Evolutionary conservation across 1,140 invertebrate genomes (phyloP).

Genomic region (Drosophila pallidifrons): DNA sequence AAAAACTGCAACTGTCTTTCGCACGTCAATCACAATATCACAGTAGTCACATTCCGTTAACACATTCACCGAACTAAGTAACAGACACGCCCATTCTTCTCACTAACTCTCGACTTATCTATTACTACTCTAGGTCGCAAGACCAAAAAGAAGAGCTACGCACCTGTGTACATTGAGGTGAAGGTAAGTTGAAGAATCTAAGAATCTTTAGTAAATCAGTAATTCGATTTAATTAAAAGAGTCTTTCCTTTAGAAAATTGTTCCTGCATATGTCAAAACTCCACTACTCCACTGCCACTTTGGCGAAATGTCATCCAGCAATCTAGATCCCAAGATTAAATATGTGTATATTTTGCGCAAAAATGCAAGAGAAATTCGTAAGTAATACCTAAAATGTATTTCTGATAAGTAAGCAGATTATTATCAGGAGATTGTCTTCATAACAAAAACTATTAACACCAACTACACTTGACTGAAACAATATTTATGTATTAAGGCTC

Average conservation of each 20-base stretch:
- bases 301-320: conserved; percentile 86
- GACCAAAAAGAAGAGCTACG: conserved; percentile 62
- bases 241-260: conserved; percentile 70
- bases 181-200: conserved; percentile 60
- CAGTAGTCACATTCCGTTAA: conserved; percentile 55
- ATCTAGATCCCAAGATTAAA: conserved; percentile 85
- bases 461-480: neutral
- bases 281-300: conserved; percentile 89
- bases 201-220: neutral
- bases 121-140: conserved; percentile 44
- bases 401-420: neutral
- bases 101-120: conserved; percentile 49
- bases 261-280: conserved; percentile 86
- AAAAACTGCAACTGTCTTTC: conserved; percentile 39
- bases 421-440: no score
- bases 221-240: neutral
- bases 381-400: conserved; percentile 39
- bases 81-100: conserved; percentile 17
- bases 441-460: no score
- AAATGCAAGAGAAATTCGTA: conserved; percentile 86
- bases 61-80: conserved; percentile 32
- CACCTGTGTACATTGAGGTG: conserved; percentile 78
- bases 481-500: neutral
- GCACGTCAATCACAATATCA: conserved; percentile 67
- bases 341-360: conserved; percentile 90